Evolutionary conservation across 2,888 invertebrate species (phyloP).

Genomic region (Nipponacmea schrenckii): DNA sequence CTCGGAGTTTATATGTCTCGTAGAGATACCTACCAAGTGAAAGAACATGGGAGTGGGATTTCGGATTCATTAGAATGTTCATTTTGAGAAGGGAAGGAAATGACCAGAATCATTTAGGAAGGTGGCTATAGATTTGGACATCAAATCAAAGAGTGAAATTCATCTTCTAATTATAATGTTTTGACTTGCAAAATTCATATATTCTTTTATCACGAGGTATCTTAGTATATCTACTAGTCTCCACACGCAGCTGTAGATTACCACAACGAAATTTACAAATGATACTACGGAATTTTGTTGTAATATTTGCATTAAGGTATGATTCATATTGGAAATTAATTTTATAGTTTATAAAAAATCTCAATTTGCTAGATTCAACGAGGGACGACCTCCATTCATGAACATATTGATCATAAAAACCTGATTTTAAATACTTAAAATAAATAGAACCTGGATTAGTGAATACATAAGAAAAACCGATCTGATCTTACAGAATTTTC

Average conservation of each 20-base stretch:
- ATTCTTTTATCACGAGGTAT: neutral
- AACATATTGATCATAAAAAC: neutral
- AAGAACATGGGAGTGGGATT: neutral
- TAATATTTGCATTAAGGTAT: neutral
- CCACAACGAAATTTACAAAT: neutral
- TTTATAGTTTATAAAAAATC: neutral
- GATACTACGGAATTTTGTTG: neutral
- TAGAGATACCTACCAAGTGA: neutral
- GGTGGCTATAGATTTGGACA: neutral
- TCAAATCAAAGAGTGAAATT: neutral
- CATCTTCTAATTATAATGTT: neutral
- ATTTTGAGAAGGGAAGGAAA: conserved; percentile 3
- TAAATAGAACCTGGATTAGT: too few species aligned
- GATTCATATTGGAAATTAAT: too few species aligned
- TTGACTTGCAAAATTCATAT: neutral
- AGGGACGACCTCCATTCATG: neutral
- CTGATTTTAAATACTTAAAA: neutral
- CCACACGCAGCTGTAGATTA: neutral
- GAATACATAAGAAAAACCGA: too few species aligned
- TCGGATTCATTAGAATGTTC: neutral
- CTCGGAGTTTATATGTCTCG: neutral
- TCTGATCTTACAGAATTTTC: too few species aligned
- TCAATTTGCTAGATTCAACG: neutral
- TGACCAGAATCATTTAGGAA: neutral
- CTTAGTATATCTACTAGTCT: neutral